Evolutionary conservation across 2,113 vertebrate species (phyloP).

Genomic region (Spea bombifrons): DNA sequence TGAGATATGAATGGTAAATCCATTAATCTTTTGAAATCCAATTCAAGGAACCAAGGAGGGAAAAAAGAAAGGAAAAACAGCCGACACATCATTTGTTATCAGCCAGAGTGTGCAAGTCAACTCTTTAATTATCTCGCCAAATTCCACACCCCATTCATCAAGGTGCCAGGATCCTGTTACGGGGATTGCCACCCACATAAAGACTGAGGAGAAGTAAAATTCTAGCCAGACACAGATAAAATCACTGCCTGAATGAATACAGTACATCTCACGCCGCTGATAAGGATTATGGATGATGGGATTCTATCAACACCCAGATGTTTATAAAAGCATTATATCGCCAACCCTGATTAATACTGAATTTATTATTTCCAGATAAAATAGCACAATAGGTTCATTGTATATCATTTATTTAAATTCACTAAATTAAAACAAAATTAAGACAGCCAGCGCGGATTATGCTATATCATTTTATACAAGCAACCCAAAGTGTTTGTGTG

Average conservation of each 20-base stretch:
- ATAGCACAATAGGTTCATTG: too few relatives aligned
- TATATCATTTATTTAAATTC: too few relatives aligned
- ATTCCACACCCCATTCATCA: slow-evolving; percentile 65
- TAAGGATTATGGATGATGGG: slow-evolving; percentile 17
- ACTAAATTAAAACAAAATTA: too few relatives aligned
- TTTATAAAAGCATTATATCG: too few relatives aligned
- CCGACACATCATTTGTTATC: slow-evolving; percentile 68
- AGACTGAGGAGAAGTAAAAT: slow-evolving; percentile 48
- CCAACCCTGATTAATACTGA: too few relatives aligned
- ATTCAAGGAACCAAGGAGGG: slow-evolving; percentile 52
- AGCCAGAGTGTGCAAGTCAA: slow-evolving; percentile 59
- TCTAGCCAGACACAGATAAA: slow-evolving; percentile 40
- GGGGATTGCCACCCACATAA: slow-evolving; percentile 60
- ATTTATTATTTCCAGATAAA: too few relatives aligned
- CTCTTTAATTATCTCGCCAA: slow-evolving; percentile 70
- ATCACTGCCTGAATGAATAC: slow-evolving; percentile 12
- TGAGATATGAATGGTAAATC: slow-evolving; percentile 58
- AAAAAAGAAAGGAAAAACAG: slow-evolving; percentile 54
- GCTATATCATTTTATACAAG: too few relatives aligned
- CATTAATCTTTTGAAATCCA: slow-evolving; percentile 63
- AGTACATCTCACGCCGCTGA: slow-evolving; percentile 5
- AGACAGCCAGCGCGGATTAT: too few relatives aligned
- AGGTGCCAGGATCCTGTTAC: slow-evolving; percentile 54
- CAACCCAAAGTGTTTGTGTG: too few relatives aligned
- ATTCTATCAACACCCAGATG: neutral